phyloP scores from a whole-genome alignment of 2,797 vertebrate genomes.

The Psittacula derbiana region DNA sequence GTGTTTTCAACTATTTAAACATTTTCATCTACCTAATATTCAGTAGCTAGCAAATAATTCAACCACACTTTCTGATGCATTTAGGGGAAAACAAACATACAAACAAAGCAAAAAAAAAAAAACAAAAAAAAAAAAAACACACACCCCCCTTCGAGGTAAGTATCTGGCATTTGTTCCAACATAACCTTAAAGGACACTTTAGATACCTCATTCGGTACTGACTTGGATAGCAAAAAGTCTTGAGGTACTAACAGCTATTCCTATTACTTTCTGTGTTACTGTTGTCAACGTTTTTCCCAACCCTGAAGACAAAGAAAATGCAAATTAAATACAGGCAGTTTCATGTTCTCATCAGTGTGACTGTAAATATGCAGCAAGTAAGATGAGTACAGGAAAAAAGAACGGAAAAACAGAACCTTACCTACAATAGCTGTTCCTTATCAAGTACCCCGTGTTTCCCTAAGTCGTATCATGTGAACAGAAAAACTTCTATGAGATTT shows the following conservation, averaged over 20 bases:
- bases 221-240: neutral
- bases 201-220: slow-evolving; percentile 6
- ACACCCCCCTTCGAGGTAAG: neutral
- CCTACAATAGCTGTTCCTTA: slow-evolving; percentile 54
- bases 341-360: slow-evolving; percentile 53
- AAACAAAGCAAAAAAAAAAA: neutral
- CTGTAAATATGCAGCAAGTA: slow-evolving; percentile 62
- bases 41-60: slow-evolving; percentile 64
- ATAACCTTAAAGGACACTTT: slow-evolving; percentile 10
- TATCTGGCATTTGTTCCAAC: neutral
- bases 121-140: neutral
- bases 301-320: slow-evolving; percentile 73
- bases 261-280: slow-evolving; percentile 38
- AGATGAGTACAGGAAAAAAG: slow-evolving; percentile 33
- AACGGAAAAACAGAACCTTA: slow-evolving; percentile 23
- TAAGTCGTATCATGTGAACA: slow-evolving; percentile 67
- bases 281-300: slow-evolving; percentile 42
- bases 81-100: neutral
- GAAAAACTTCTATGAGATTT: slow-evolving; percentile 53
- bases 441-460: slow-evolving; percentile 39
- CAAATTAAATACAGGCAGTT: slow-evolving; percentile 73
- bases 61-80: slow-evolving; percentile 16
- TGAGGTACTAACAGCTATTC: slow-evolving; percentile 41
- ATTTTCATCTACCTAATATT: slow-evolving; percentile 70
- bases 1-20: slow-evolving; percentile 74